Conservation (phyloP, 1,140 invertebrate species). For the Drosophila pruinosa region DNA sequence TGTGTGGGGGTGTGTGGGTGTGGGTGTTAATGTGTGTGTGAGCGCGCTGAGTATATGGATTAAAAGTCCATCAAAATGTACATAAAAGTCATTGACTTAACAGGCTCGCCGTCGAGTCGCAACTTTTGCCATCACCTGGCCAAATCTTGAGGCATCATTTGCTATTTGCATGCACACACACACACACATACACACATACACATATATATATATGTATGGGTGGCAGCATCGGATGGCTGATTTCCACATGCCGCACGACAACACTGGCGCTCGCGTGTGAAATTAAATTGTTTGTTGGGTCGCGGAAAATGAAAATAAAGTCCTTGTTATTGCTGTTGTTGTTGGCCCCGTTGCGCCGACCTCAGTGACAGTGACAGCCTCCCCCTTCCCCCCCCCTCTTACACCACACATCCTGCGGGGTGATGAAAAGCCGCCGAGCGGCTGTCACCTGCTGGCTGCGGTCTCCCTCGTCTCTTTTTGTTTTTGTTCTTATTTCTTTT, state of each 20-base stretch:
- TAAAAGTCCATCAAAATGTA: constrained; percentile 80
- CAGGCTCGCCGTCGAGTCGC: constrained; percentile 28
- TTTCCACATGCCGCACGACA: constrained; percentile 76
- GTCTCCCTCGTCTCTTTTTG: constrained; percentile 1
- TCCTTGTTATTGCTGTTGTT: constrained; percentile 24
- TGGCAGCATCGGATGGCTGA: constrained; percentile 55
- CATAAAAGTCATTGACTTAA: constrained; percentile 81
- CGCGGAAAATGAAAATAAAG: constrained; percentile 77
- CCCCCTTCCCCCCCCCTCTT: neutral
- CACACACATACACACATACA: neutral
- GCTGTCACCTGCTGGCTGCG: constrained; percentile 42
- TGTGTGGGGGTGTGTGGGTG: neutral
- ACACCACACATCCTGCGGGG: neutral
- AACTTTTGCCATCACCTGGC: constrained; percentile 56
- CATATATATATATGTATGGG: neutral
- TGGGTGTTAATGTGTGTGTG: neutral
- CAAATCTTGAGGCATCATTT: constrained; percentile 66
- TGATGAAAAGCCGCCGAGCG: constrained; percentile 51
- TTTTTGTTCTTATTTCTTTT: neutral
- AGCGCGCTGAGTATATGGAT: constrained; percentile 51
- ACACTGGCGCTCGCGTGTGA: constrained; percentile 77
- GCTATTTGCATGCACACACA: constrained; percentile 43
- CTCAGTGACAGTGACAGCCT: constrained; percentile 21
- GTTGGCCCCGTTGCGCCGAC: constrained; percentile 8
- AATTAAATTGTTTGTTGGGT: constrained; percentile 80